These are phyloP conservation scores for Sturnira hondurensis DNA, from an alignment of 2,113 vertebrate genomes.

Conservation along the genomic window DNA sequence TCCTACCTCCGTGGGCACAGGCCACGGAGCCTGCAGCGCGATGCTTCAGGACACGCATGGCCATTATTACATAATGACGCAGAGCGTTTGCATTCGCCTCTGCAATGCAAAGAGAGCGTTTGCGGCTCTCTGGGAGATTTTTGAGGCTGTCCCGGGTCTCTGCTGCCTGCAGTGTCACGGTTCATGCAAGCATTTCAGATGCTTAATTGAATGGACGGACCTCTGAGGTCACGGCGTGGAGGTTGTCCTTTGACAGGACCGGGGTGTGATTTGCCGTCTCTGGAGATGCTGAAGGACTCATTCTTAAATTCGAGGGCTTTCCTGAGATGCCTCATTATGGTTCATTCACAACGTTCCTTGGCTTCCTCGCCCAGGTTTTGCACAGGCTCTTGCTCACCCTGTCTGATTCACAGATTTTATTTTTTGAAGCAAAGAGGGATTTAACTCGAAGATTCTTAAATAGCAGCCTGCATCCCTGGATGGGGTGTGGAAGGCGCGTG, in stretches of 20 bases:
- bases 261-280: conserved; percentile 71
- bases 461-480: background rate
- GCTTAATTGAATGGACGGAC: conserved; percentile 56
- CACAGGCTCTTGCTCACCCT: conserved; percentile 5
- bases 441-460: background rate
- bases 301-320: conserved; percentile 81
- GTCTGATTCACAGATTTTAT: conserved; percentile 42
- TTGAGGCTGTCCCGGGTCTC: conserved; percentile 32
- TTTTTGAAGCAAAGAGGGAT: background rate
- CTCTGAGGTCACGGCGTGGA: conserved; percentile 49
- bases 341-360: conserved; percentile 78
- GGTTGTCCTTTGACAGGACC: conserved; percentile 60
- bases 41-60: background rate
- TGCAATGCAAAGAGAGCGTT: conserved; percentile 28
- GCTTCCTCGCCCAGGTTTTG: conserved; percentile 23
- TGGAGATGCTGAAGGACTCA: conserved; percentile 70
- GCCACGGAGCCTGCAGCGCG: background rate
- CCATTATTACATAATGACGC: background rate
- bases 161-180: conserved; percentile 66
- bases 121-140: conserved; percentile 66
- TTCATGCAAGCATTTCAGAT: conserved; percentile 72
- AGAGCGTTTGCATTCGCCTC: conserved; percentile 6
- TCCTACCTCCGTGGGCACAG: background rate
- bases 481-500: background rate
- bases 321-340: conserved; percentile 71